Evolutionary conservation across 2,113 vertebrate species (phyloP).

Genomic region (Haplochromis vanheusdeni): DNA sequence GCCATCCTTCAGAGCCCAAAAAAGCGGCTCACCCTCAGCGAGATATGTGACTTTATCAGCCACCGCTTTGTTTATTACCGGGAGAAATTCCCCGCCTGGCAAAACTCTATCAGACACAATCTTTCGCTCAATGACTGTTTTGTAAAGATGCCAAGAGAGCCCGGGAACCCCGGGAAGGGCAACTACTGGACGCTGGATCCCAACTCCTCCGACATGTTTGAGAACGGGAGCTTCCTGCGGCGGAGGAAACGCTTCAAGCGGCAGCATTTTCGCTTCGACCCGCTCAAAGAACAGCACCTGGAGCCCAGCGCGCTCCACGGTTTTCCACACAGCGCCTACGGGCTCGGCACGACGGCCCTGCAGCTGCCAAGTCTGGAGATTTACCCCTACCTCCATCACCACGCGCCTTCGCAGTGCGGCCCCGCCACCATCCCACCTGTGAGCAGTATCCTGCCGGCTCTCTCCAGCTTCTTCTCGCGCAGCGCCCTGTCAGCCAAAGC

Average conservation of each 20-base stretch:
- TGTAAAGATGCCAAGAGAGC: constrained; percentile 76
- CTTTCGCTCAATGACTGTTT: constrained; percentile 78
- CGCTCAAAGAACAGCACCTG: constrained; percentile 65
- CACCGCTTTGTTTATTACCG: constrained; percentile 73
- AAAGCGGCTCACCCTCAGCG: constrained; percentile 76
- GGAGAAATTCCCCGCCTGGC: constrained; percentile 80
- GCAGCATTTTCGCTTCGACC: constrained; percentile 67
- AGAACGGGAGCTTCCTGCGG: constrained; percentile 77
- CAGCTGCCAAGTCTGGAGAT: constrained; percentile 69
- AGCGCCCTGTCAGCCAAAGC: constrained; percentile 62
- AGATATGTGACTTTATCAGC: constrained; percentile 80
- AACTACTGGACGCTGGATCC: constrained; percentile 81
- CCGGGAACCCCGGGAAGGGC: constrained; percentile 77
- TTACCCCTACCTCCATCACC: constrained; percentile 65
- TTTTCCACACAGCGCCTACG: constrained; percentile 63
- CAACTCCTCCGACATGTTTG: constrained; percentile 79
- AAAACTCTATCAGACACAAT: constrained; percentile 79
- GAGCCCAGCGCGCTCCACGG: constrained; percentile 53
- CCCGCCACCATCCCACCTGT: constrained; percentile 64
- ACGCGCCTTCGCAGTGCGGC: constrained; percentile 44
- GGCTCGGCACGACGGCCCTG: constrained; percentile 56
- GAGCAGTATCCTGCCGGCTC: constrained; percentile 70
- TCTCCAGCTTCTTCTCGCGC: constrained; percentile 72
- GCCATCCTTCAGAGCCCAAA: constrained; percentile 77
- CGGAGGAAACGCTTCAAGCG: constrained; percentile 77